Conservation (phyloP, 2,113 vertebrate genomes). For the Sakesphorus luctuosus region DNA sequence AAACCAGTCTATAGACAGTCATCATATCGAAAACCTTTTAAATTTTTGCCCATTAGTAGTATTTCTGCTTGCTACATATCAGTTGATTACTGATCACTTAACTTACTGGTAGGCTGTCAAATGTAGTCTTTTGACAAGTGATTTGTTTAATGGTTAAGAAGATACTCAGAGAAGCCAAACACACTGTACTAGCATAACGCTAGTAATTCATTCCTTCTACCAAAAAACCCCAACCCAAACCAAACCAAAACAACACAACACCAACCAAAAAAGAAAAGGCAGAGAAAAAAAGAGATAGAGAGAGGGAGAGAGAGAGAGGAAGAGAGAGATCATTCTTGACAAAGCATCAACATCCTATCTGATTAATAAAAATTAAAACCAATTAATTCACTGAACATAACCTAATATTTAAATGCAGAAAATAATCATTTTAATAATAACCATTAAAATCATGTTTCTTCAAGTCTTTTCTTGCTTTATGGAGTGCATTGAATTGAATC, state of each 20-base stretch:
- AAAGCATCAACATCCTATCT: background rate
- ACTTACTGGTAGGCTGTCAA: background rate
- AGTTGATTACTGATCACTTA: background rate
- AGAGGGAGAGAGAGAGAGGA: too few relatives aligned
- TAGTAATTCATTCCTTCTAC: background rate
- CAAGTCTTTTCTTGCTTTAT: background rate
- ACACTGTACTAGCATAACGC: background rate
- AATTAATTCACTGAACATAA: background rate
- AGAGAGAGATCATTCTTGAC: background rate
- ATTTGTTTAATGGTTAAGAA: background rate
- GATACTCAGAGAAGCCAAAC: background rate
- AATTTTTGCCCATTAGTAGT: background rate
- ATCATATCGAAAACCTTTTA: background rate
- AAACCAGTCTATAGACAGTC: background rate
- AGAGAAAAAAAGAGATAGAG: background rate
- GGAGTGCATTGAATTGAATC: background rate
- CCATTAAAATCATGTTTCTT: background rate
- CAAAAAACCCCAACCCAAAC: background rate
- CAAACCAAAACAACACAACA: too few relatives aligned
- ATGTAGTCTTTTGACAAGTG: background rate
- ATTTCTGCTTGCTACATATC: background rate
- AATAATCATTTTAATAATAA: background rate
- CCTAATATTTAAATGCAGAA: background rate
- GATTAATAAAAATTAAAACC: background rate
- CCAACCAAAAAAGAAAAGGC: too few relatives aligned